phyloP scores from a whole-genome alignment of 2,888 invertebrate species.

The Mactromeris polynyma region DNA sequence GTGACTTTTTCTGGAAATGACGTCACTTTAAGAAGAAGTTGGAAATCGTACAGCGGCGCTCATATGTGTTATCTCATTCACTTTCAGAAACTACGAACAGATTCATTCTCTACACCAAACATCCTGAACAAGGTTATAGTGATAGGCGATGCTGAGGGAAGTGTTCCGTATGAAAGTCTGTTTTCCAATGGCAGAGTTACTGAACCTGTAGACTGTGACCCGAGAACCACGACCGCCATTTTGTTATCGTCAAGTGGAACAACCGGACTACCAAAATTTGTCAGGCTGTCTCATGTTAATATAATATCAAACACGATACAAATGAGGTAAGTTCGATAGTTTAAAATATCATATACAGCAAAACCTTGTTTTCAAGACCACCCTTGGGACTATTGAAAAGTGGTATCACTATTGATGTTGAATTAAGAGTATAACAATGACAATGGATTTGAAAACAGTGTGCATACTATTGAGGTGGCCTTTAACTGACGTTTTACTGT shows the following conservation, averaged over 20 bases:
- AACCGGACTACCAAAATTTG: conserved; percentile 54
- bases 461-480: too few relatives aligned
- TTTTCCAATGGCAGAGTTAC: conserved; percentile 41
- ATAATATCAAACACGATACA: conserved; percentile 47
- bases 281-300: conserved; percentile 55
- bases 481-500: too few relatives aligned
- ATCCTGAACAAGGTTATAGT: conserved; percentile 48
- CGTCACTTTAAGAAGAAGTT: too few relatives aligned
- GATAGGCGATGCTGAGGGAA: conserved; percentile 20
- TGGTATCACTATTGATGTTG: too few relatives aligned
- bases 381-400: too few relatives aligned
- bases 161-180: conserved; percentile 45
- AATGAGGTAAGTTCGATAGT: conserved; percentile 90
- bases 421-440: too few relatives aligned
- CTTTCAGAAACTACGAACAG: conserved; percentile 47
- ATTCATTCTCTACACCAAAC: conserved; percentile 45
- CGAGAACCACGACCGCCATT: conserved; percentile 36
- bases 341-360: conserved; percentile 86
- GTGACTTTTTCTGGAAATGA: too few relatives aligned
- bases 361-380: too few relatives aligned
- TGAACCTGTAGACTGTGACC: conserved; percentile 24
- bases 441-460: too few relatives aligned
- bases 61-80: neutral
- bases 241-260: conserved; percentile 63
- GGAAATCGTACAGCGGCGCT: too few relatives aligned